Base-by-base conservation (phyloP, 37 sponge, comb jelly and placozoan species). In the Mnemiopsis leidyi region DNA sequence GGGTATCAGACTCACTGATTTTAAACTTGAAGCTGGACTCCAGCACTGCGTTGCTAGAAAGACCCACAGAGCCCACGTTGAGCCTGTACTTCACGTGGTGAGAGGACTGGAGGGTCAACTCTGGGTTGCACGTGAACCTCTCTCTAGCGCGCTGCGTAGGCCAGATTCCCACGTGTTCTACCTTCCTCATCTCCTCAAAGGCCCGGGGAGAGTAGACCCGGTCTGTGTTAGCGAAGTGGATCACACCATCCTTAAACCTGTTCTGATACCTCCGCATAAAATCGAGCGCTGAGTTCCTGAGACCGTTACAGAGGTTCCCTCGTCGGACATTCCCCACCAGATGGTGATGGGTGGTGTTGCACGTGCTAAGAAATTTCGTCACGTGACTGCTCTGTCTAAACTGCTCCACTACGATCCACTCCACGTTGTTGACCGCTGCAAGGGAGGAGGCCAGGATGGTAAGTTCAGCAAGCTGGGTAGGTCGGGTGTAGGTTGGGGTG, bases 211-310 rank as follows among this genome's bases (percentile, higher is more conserved):
- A 95, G 82, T 98, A 98, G 0, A 97, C 97, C 92, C 97, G 97
- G 75, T 98, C 99, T 92, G 96, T 96, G 93, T 98, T 97, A 25
- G 95, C 96, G 95, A 98, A 98, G 69, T 96, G 97, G 29, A 98
- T 96, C 69, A 98, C 96, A 36, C 98, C 97, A 28, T 25, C 30
- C 5, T 13, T 29, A 13, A 48, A 48, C 9, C 13, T 48, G 30
- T 18, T 18, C 25, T 2, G 25, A 25, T 71, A 18, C 7, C 3
- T 23, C 30, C 30, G 5, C 75, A 71, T n/a, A 18, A 29, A 71
- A 5, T 71, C 21, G 2, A 71, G 75, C 5, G 75, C 75, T 28
- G 25, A 23, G 75, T 71, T 71, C n/a, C 75, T 71, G n/a, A 71
- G 75, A 7, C 75, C 75, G 30, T 71, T 71, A 71, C 75, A 71